Evolutionary conservation across 2,888 invertebrate species (phyloP), one percentile per base, ranked within the genome.

Genomic region (Phyto melanocephala): DNA sequence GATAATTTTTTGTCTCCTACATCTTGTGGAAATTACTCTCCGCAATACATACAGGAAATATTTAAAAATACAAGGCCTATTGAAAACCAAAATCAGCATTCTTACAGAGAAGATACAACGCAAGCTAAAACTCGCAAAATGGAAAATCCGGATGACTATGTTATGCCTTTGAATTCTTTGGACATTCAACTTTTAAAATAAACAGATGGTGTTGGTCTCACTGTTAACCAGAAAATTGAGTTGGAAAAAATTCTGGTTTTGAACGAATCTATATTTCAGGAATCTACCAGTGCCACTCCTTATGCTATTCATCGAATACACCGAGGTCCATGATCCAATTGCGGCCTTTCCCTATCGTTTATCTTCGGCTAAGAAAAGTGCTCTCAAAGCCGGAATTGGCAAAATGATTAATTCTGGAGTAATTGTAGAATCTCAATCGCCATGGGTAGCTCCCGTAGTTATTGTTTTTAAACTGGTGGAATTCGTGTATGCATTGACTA

Each of bases 341-440:
- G 56, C 47, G 10, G 40, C 47, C 17, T 58, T 80, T n/a, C 65
- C 63, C 6, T 80, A 78, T 35, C 63, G 77, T 7, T 65, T 90
- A 40, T 86, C 88, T 0, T 86, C 87, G 17, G 35, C 71, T 0
- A 86, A 81, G 22, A 78, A 56, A 60, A 15, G 13, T 35, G 47
- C 42, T 17, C 40, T 83, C 13, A 40, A 87, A 90, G 4, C 87
- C 88, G 1, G 91, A 90, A 75, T 85, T 83, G n/a, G 50, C 85
- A 58, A 24, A 17, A 87, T 90, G 87, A 35, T 90, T 1, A 35
- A 84, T 3, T n/a, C n/a, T n/a, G n/a, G n/a, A n/a, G n/a, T n/a
- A n/a, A n/a, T n/a, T n/a, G n/a, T n/a, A n/a, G n/a, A 89, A 54
- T 88, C 88, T 65, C 89, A 90, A 58, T 89, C 88, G 0, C 86